Evolutionary conservation across 2,113 vertebrate species (phyloP), one percentile per base, ranked within the genome.

Genomic region (Budorcas taxicolor): DNA sequence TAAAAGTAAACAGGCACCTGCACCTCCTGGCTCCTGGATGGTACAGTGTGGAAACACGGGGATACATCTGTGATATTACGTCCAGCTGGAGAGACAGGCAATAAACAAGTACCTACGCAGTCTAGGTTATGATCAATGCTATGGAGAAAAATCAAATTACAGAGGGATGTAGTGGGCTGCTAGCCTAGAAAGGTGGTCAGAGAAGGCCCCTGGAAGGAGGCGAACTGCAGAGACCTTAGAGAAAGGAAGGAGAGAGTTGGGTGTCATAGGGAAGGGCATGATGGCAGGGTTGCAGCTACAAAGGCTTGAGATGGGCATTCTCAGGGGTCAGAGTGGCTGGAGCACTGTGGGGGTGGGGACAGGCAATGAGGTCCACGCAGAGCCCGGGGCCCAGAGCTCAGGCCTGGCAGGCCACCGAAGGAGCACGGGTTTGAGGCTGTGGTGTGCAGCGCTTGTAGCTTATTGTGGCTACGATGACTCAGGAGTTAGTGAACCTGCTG

Each of bases 311-410:
- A 10, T 25, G 45, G 11, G 47, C 6, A 0, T 47, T 58, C 53
- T 36, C 43, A 3, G 52, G 58, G 81, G 60, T 16, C 81, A 27
- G 45, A 40, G 81, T 6, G 60, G 52, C 57, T 52, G 40, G 6
- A 78, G 13, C 6, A 5, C 19, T 27, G 2, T 10, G 9, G 12
- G 33, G 12, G 1, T 27, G 15, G 67, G 23, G 12, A 1, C 31
- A 21, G 27, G 57, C 33, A 64, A 45, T 13, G 80, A 57, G 33
- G 43, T 21, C n/a, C 29, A 16, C 1, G 13, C 1, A 6, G 13
- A 58, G 62, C 27, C 47, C 6, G 15, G 88, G 33, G 58, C n/a
- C 50, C 57, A 71, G n/a, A 80, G 90, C 31, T 40, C 12, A 5
- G 40, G 47, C 82, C 36, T 87, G 71, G 27, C 31, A 45, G 53